A percentile compares a stretch with the other conserved stretches of the same genome.
phyloP scores from a whole-genome alignment of 2,113 vertebrate species.

The Amblyornis subalaris region DNA sequence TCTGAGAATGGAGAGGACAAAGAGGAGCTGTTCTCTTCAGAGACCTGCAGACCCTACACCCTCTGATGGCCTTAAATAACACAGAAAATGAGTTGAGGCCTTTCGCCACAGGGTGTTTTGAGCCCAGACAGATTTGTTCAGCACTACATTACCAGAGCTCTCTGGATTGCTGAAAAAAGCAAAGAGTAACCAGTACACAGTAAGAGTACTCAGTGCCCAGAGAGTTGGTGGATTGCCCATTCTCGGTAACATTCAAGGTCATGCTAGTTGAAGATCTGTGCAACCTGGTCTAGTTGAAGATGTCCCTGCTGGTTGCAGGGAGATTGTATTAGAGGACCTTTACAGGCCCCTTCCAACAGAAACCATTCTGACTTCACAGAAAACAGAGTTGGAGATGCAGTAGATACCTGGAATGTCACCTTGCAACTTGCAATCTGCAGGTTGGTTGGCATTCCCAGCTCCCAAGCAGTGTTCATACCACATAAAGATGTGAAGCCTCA shows the following conservation, averaged over 20 bases:
- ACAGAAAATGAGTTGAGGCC: background rate
- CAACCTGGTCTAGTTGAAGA: background rate
- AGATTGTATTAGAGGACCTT: background rate
- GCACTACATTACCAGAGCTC: background rate
- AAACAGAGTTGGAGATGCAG: fast-evolving
- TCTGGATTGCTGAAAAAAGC: background rate
- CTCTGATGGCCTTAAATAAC: background rate
- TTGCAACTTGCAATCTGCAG: background rate
- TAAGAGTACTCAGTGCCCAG: too few species aligned
- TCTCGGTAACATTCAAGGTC: background rate
- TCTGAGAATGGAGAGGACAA: background rate
- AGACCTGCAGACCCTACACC: background rate
- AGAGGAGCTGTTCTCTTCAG: background rate
- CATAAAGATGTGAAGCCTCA: background rate
- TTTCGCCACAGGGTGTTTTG: background rate
- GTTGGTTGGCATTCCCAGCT: background rate
- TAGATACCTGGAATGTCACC: background rate
- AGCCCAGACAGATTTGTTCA: background rate
- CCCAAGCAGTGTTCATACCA: fast-evolving
- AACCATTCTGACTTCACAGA: background rate
- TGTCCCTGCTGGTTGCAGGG: background rate
- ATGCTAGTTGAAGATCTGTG: background rate
- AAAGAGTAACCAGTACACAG: background rate
- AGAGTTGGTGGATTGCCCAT: background rate
- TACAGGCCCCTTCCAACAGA: background rate